phyloP scores from a whole-genome alignment of 2,113 vertebrate species.

The Argyrosomus japonicus region DNA sequence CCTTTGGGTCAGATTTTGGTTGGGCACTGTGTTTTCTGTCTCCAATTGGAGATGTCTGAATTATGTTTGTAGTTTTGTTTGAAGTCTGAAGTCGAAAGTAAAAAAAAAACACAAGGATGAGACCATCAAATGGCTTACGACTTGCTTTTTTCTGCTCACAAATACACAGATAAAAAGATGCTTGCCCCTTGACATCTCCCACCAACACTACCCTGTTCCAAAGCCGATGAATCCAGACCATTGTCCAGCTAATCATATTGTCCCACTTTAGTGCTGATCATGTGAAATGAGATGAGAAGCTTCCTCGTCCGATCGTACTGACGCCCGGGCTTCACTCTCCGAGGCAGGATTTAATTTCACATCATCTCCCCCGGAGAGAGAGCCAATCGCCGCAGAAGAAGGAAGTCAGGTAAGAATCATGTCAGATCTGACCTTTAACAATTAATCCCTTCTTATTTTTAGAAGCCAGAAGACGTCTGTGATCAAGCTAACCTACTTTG shows the following conservation, averaged over 20 bases:
- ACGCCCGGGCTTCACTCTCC: constrained; percentile 62
- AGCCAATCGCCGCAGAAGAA: constrained; percentile 68
- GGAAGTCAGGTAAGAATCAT: constrained; percentile 80
- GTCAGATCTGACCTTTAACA: constrained; percentile 83
- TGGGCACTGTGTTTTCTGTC: neutral
- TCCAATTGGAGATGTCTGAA: neutral
- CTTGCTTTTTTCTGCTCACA: neutral
- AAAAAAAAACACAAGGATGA: neutral
- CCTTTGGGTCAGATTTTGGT: neutral
- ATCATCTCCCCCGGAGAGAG: constrained; percentile 68
- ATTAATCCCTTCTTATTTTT: constrained; percentile 84
- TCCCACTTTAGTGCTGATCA: constrained; percentile 74
- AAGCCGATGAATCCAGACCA: constrained; percentile 41
- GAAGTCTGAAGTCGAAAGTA: neutral
- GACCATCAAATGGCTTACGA: neutral
- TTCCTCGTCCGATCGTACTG: constrained; percentile 52
- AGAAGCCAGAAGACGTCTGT: constrained; percentile 66
- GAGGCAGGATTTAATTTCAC: constrained; percentile 81
- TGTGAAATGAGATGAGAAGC: constrained; percentile 77
- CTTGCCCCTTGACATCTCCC: constrained; percentile 23
- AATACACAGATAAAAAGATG: neutral
- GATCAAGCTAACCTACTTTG: constrained; percentile 77
- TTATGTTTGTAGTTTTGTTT: constrained; percentile 10
- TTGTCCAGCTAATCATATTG: constrained; percentile 68
- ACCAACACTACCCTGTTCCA: constrained; percentile 5